Conservation (phyloP, 2,888 invertebrate species). For the Catocala nupta region DNA sequence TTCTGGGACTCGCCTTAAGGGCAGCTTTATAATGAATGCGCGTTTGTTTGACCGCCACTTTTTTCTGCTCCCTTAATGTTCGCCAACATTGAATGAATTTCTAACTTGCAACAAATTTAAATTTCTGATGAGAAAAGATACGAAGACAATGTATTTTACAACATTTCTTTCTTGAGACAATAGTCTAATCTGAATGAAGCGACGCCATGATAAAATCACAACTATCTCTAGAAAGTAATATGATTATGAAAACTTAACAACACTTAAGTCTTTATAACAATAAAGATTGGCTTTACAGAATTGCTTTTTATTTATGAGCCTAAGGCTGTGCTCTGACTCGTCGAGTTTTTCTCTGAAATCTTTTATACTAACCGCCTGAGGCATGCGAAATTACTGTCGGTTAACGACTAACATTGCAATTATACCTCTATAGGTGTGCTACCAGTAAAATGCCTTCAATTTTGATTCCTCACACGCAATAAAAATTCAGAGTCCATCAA, state of each 20-base stretch:
- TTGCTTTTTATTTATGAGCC: slow-evolving; percentile 17
- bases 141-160: background rate
- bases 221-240: slow-evolving; percentile 4
- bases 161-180: background rate
- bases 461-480: slow-evolving; percentile 25
- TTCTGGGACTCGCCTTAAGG: slow-evolving; percentile 51
- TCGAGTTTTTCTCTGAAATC: slow-evolving; percentile 42
- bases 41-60: slow-evolving; percentile 46
- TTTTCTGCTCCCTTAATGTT: slow-evolving; percentile 33
- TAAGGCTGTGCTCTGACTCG: slow-evolving; percentile 1
- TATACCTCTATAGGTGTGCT: slow-evolving; percentile 33
- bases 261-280: background rate
- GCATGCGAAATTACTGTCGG: slow-evolving; percentile 43
- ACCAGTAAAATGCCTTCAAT: slow-evolving; percentile 31
- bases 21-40: slow-evolving; percentile 50
- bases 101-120: background rate
- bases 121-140: background rate
- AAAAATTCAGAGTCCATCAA: slow-evolving; percentile 19
- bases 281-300: background rate
- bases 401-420: slow-evolving; percentile 41
- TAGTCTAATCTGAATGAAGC: background rate
- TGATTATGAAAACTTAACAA: slow-evolving; percentile 5
- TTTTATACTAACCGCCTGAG: slow-evolving; percentile 38
- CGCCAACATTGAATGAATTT: slow-evolving; percentile 9
- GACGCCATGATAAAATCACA: background rate